phyloP scores from a whole-genome alignment of 2,888 invertebrate species.

The Polydrusus cervinus region DNA sequence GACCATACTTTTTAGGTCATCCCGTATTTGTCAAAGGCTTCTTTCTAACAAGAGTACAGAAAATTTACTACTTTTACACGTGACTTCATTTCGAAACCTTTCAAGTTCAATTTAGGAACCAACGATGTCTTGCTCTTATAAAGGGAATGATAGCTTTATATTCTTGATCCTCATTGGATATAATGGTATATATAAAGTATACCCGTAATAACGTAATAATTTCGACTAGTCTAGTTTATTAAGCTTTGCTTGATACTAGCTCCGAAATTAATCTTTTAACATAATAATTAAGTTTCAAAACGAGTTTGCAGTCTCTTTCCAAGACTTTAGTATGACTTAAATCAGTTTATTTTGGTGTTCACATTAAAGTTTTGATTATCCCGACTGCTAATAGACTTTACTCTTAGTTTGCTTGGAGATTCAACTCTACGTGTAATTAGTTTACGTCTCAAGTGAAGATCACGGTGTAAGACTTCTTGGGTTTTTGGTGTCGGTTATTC shows the following conservation, averaged over 20 bases:
- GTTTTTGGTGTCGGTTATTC: slow-evolving; percentile 2
- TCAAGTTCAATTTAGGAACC: too few species aligned
- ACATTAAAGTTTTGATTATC: slow-evolving; percentile 42
- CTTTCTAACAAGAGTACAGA: too few species aligned
- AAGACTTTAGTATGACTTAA: slow-evolving; percentile 24
- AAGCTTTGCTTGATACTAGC: not conserved
- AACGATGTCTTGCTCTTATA: too few species aligned
- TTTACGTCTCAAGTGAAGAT: slow-evolving; percentile 10
- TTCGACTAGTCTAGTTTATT: not conserved
- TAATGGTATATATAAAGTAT: too few species aligned
- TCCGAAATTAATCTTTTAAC: not conserved
- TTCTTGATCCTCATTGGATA: too few species aligned
- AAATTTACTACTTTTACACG: too few species aligned
- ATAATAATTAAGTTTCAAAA: slow-evolving; percentile 11
- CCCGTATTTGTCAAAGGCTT: too few species aligned
- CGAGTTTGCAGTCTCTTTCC: slow-evolving; percentile 7
- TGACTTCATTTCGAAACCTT: too few species aligned
- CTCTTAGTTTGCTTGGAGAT: slow-evolving; percentile 21
- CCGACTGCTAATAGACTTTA: slow-evolving; percentile 32
- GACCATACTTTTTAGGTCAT: too few species aligned
- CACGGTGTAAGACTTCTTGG: slow-evolving; percentile 9
- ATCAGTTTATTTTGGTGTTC: slow-evolving; percentile 39
- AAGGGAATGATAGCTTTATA: too few species aligned
- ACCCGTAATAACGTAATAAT: too few species aligned
- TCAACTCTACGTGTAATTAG: slow-evolving; percentile 15